These are phyloP conservation scores for Spialia ferax DNA, from an alignment of 2,888 invertebrate genomes.

Conservation along the genomic window DNA sequence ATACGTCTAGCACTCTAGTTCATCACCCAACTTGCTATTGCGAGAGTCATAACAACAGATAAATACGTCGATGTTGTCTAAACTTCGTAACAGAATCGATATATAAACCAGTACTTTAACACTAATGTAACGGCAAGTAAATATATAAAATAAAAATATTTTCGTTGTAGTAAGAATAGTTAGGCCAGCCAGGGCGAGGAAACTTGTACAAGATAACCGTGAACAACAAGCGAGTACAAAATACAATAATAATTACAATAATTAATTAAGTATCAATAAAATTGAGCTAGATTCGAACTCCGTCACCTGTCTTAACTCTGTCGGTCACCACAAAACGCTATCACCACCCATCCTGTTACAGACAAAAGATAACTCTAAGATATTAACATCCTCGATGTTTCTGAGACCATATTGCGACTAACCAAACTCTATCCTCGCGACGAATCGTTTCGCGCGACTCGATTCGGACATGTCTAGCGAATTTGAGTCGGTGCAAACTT, in stretches of 20 bases:
- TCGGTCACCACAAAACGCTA: conserved; percentile 48
- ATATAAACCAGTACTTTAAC: conserved; percentile 15
- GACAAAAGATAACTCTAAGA: conserved; percentile 38
- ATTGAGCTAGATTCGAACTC: conserved; percentile 80
- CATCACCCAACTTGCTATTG: neutral
- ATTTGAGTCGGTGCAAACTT: conserved; percentile 21
- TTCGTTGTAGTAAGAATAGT: conserved; percentile 52
- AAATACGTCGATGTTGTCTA: conserved; percentile 2
- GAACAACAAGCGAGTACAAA: conserved; percentile 76
- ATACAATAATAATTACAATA: conserved; percentile 59
- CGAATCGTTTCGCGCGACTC: conserved; percentile 23
- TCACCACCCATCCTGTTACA: conserved; percentile 42
- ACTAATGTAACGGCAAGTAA: conserved; percentile 22
- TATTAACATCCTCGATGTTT: conserved; percentile 5
- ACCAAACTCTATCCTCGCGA: conserved; percentile 8
- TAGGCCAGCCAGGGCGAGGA: conserved; percentile 51
- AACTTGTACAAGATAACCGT: conserved; percentile 42
- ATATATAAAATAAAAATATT: conserved; percentile 41
- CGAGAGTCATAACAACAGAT: conserved; percentile 6
- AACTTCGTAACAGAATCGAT: conserved; percentile 25
- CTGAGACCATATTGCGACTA: conserved; percentile 15
- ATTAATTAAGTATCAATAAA: conserved; percentile 77
- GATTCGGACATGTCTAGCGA: conserved; percentile 26
- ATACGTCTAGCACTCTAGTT: neutral
- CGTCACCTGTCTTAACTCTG: conserved; percentile 55